Base-by-base conservation (phyloP, 92 coral and sea anemone genomes). In the Parazoanthus darwini region DNA sequence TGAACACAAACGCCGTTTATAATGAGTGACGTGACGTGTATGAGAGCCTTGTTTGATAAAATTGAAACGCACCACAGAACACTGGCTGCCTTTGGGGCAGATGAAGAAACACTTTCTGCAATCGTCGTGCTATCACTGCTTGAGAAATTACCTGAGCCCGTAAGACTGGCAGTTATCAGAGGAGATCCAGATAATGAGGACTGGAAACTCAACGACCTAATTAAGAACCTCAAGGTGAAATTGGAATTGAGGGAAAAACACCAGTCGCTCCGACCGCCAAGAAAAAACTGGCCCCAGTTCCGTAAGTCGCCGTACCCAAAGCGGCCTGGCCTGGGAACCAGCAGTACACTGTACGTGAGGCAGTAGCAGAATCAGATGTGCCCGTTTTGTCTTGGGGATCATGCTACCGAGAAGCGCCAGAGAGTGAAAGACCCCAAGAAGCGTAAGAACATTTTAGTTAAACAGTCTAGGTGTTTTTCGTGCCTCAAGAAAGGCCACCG, bases 41-140 rank as follows among this genome's bases (percentile, higher is more conserved):
- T 63, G 75, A 23, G 85, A 33, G 66, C n/a, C 18, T 22, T 81
- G 15, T 38, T 16, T 16, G 54, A 59, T 50, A 35, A 81, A 43
- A 66, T 81, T 6, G 85, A 81, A 42, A 81, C 85, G 38, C 85
- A 63, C 37, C 85, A 81, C 35, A 59, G 85, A 38, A 81, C 85
- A 33, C 36, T 81, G 72, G 74, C 42, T n/a, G 85, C 85, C 5
- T 51, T 81, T 3, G 85, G 73, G 48, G 33, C 72, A 81, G 85
- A 81, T 46, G 81, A 77, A 26, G 33, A 77, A 36, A 77, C 35
- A 8, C 43, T 39, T 54, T 77, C 81, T 14, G 63, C 35, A 26
- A 77, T 77, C 59, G 59, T 77, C 23, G 59, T 77, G 44, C 81
- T 54, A 6, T 77, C 56, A 39, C 29, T 77, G 56, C 36, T 51